These are phyloP conservation scores for Zaprionus tsacasi DNA, from an alignment of 1,140 invertebrate species.

Conservation along the genomic window DNA sequence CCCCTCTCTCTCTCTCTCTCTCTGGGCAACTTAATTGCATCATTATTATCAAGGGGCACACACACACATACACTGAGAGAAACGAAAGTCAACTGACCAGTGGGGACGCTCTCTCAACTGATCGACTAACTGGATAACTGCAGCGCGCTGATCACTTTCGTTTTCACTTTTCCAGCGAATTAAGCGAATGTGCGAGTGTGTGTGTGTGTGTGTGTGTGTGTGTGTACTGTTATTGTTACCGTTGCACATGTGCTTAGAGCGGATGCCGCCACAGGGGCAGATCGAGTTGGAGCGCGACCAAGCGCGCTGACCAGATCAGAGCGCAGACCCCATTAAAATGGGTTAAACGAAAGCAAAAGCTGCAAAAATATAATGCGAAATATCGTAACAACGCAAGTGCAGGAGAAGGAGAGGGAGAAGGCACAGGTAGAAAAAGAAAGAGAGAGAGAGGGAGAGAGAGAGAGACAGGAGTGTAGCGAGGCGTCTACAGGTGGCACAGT, in stretches of 20 bases:
- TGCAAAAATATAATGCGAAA: slow-evolving; percentile 55
- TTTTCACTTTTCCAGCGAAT: slow-evolving; percentile 81
- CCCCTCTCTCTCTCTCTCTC: background rate
- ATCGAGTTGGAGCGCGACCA: background rate
- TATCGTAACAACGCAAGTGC: slow-evolving; percentile 65
- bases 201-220: slow-evolving; percentile 22
- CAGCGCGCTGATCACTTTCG: slow-evolving; percentile 65
- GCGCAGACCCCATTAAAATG: slow-evolving; percentile 61
- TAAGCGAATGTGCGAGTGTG: slow-evolving; percentile 47
- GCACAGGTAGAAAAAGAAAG: background rate
- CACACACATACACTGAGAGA: slow-evolving; percentile 22
- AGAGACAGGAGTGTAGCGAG: slow-evolving; percentile 2
- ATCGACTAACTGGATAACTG: slow-evolving; percentile 52
- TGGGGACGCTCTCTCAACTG: slow-evolving; percentile 31
- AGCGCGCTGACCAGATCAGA: slow-evolving; percentile 18
- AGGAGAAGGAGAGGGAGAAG: background rate
- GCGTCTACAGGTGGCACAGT: slow-evolving; percentile 63
- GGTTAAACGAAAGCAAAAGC: slow-evolving; percentile 81
- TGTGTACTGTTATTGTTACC: slow-evolving; percentile 31
- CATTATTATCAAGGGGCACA: slow-evolving; percentile 45
- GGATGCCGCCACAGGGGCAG: slow-evolving; percentile 53
- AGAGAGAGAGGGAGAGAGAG: slow-evolving; percentile 14
- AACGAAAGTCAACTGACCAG: slow-evolving; percentile 74
- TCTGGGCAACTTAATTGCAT: slow-evolving; percentile 50
- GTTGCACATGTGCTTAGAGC: slow-evolving; percentile 56